Base-by-base conservation (phyloP, 2,113 vertebrate genomes). In the Ceyx melanurus region DNA sequence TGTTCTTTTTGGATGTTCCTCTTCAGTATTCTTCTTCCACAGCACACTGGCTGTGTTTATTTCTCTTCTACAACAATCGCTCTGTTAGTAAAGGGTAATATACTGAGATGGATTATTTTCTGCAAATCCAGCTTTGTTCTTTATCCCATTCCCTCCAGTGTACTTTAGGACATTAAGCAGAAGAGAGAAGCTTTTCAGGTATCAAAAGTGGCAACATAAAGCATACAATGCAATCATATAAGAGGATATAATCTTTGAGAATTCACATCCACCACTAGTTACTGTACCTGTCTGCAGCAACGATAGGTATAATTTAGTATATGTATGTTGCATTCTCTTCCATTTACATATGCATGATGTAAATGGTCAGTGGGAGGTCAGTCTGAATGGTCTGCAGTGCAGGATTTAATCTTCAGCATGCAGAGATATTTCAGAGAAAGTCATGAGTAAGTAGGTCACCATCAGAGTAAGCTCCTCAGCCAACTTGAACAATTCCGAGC, bases 71-170 rank as follows among this genome's bases (percentile, higher is more conserved):
- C 67, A 94, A 76, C 77, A 79, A 62, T 71, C 21, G 1, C 40
- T 79, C 74, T 77, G 20, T 88, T 94, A 67, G 79, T 29, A 89
- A 79, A 92, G 85, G 68, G 82, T 71, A 67, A 77, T 89, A 77
- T 11, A 62, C 56, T 91, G 75, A 77, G 87, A 87, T 88, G 91
- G 95, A 94, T 96, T 96, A 91, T 92, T 95, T 91, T 85, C 91
- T 86, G 79, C 82, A 94, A 95, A 95, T 95, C 92, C 93, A 94
- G 89, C 92, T 94, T 94, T 96, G 92, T 87, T 91, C 94, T 94
- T 94, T 93, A 89, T 94, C 91, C 82, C 72, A 12, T 91, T 20
- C 60, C 85, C 79, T 92, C 65, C 8, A 61, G 75, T 68, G 45
- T 89, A 77, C 87, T 93, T 82, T 64, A 80, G 94, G 87, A 77